Percentiles rank a stretch among this genome's conserved stretches.
phyloP scores from a whole-genome alignment of 2,113 vertebrate species.

The Muscicapa adusta region DNA sequence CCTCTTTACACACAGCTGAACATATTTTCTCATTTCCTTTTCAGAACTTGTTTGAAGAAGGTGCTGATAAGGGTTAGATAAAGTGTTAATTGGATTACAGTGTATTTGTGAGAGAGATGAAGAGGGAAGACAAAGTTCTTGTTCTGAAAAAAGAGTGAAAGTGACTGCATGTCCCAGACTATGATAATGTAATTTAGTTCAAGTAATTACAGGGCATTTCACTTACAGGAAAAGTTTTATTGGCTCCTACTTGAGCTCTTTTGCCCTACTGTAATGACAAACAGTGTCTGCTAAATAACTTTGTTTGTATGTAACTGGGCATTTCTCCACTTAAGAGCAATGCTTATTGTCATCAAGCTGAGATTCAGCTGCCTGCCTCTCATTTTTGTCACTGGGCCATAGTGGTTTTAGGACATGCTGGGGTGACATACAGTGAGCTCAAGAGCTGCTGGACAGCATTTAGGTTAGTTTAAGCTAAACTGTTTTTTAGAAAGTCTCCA shows the following conservation, averaged over 20 bases:
- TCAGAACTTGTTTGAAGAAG: neutral
- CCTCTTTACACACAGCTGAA: neutral
- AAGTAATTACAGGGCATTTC: neutral
- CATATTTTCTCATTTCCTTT: neutral
- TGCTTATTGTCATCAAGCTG: neutral
- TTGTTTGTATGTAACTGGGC: neutral
- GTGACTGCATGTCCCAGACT: neutral
- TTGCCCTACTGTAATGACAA: neutral
- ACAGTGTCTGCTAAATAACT: neutral
- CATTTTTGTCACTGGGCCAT: neutral
- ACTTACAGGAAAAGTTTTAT: neutral
- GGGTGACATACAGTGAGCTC: neutral
- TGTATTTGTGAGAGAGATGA: neutral
- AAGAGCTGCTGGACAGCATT: neutral
- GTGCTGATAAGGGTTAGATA: slow-evolving; percentile 8
- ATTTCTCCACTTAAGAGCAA: neutral
- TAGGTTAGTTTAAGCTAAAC: neutral
- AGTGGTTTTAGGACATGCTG: neutral
- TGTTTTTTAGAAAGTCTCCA: neutral
- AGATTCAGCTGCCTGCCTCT: neutral
- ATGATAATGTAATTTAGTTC: neutral
- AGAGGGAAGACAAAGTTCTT: neutral
- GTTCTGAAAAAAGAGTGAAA: neutral
- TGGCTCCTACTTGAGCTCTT: neutral
- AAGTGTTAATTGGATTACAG: neutral